Evolutionary conservation across 2,888 invertebrate species (phyloP).

Genomic region (Acrobeloides nanus): DNA sequence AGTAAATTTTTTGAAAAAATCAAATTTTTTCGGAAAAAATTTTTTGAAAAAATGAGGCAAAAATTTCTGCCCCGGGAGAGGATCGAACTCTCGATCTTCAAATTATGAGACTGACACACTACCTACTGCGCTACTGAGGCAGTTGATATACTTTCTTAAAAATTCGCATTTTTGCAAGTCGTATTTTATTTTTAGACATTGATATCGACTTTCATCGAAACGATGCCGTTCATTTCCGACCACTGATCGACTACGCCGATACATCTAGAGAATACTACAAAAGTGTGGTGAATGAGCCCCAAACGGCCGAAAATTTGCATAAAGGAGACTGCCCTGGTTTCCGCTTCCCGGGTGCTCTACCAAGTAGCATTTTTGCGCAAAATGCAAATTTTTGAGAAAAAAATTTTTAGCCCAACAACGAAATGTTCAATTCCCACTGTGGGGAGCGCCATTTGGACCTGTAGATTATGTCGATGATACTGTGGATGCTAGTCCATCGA

Average conservation of each 20-base stretch:
- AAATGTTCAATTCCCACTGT: conserved; percentile 20
- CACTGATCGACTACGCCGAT: conserved; percentile 20
- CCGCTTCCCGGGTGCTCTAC: conserved; percentile 15
- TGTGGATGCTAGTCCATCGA: no score
- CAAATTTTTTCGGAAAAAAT: not conserved
- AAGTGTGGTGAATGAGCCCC: conserved; percentile 11
- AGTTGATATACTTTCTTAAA: conserved; percentile 1
- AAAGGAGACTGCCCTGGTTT: conserved; percentile 17
- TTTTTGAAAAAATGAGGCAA: not conserved
- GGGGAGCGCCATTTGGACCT: conserved; percentile 23
- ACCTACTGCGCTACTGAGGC: no score
- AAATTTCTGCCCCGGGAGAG: not conserved
- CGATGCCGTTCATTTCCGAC: conserved; percentile 17
- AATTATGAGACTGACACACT: no score
- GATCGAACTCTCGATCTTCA: not conserved
- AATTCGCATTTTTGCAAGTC: not conserved
- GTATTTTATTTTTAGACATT: conserved; percentile 25
- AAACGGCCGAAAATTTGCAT: conserved; percentile 7
- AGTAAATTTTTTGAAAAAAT: conserved; percentile 15
- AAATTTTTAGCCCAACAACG: conserved; percentile 14
- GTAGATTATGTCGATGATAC: conserved; percentile 20
- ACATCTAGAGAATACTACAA: conserved; percentile 6
- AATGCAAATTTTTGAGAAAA: not conserved
- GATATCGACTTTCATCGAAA: conserved; percentile 32
- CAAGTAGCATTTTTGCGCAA: conserved; percentile 8